Conservation (phyloP, 2,888 invertebrate species). For the Muscina levida region DNA sequence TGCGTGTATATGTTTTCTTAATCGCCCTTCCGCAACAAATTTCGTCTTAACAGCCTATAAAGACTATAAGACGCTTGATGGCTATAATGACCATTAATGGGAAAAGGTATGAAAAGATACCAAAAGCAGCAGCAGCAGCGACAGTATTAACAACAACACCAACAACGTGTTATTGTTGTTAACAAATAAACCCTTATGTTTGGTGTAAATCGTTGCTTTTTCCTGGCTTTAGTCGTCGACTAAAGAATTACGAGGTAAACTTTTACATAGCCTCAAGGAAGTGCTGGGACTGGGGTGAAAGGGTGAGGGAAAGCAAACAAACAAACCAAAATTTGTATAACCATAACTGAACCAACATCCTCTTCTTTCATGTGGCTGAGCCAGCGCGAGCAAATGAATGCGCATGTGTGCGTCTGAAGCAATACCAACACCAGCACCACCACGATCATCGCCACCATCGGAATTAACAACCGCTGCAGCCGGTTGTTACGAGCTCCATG, state of each 20-base stretch:
- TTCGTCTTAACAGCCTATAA: slow-evolving; percentile 20
- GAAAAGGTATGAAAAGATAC: neutral
- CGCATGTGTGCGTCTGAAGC: too few relatives aligned
- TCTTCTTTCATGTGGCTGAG: too few relatives aligned
- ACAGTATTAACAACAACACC: slow-evolving; percentile 2
- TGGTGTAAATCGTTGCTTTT: neutral
- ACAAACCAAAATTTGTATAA: slow-evolving; percentile 24
- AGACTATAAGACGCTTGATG: neutral
- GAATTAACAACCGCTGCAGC: too few relatives aligned
- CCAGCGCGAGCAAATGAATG: too few relatives aligned
- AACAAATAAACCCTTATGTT: slow-evolving; percentile 17
- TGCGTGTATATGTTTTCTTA: slow-evolving; percentile 11
- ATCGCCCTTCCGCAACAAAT: slow-evolving; percentile 36
- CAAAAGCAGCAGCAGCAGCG: neutral
- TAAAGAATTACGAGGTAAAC: neutral
- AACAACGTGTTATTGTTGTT: slow-evolving; percentile 12
- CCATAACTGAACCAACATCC: neutral
- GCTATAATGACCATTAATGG: slow-evolving; percentile 23
- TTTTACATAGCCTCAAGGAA: slow-evolving; percentile 25
- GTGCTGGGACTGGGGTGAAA: too few relatives aligned
- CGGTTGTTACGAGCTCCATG: neutral
- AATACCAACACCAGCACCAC: neutral
- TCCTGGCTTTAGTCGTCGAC: neutral
- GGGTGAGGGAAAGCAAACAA: neutral
- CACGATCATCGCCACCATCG: too few relatives aligned